A percentile compares a stretch with the other conserved stretches of the same genome.
Conservation (phyloP, 2,888 invertebrate genomes). For the Zaprionus lineosus region DNA sequence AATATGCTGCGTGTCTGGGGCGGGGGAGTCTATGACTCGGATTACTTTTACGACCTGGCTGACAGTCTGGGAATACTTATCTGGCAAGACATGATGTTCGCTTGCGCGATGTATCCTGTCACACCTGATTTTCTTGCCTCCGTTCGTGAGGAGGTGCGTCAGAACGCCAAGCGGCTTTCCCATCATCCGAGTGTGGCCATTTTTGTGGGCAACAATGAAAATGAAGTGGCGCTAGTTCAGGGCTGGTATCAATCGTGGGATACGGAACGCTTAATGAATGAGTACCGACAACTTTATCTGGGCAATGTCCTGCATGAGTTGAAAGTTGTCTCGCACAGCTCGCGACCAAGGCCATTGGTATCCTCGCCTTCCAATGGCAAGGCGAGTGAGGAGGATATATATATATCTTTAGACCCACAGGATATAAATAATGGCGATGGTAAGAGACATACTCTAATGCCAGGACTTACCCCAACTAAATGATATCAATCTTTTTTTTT, state of each 20-base stretch:
- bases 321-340: constrained; percentile 69
- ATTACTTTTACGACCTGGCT: constrained; percentile 93
- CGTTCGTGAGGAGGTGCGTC: constrained; percentile 89
- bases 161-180: constrained; percentile 91
- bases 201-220: constrained; percentile 99
- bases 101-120: constrained; percentile 96
- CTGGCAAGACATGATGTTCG: constrained; percentile 99
- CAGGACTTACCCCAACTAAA: fast-evolving
- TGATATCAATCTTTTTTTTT: fast-evolving
- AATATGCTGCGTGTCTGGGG: constrained; percentile 99
- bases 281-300: constrained; percentile 93
- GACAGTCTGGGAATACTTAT: constrained; percentile 95
- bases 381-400: constrained; percentile 88
- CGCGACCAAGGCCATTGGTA: constrained; percentile 84
- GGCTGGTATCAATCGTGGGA: constrained; percentile 88
- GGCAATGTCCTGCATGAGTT: constrained; percentile 88
- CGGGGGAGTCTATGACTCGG: constrained; percentile 97
- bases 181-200: constrained; percentile 93
- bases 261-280: constrained; percentile 85
- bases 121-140: constrained; percentile 87
- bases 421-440: constrained; percentile 93
- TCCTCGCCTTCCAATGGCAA: constrained; percentile 96
- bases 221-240: constrained; percentile 92
- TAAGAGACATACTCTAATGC: no score
- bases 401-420: constrained; percentile 90